Evolutionary conservation across 2,888 invertebrate genomes (phyloP).

Genomic region (Acleris laterana): DNA sequence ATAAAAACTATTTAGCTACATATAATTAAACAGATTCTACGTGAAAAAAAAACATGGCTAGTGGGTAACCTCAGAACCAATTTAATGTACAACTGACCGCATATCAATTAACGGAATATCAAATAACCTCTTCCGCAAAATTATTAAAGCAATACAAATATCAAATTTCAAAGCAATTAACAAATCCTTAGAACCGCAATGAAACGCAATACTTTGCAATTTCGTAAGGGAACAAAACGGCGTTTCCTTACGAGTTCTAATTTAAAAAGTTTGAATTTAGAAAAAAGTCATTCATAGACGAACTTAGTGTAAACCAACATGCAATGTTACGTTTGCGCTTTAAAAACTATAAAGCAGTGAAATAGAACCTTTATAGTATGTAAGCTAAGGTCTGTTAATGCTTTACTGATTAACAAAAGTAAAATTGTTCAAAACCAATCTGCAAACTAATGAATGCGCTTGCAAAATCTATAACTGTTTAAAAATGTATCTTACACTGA

Average conservation of each 20-base stretch:
- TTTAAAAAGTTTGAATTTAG: slow-evolving; percentile 32
- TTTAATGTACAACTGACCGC: background rate
- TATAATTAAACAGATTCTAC: too few species aligned
- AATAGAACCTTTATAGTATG: background rate
- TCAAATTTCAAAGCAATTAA: slow-evolving; percentile 36
- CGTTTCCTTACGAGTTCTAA: slow-evolving; percentile 16
- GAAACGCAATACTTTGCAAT: slow-evolving; percentile 30
- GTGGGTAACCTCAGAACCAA: background rate
- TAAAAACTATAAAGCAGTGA: background rate
- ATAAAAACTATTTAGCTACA: too few species aligned
- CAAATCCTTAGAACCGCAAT: slow-evolving; percentile 27
- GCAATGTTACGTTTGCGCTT: slow-evolving; percentile 4
- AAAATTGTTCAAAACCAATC: slow-evolving; percentile 15
- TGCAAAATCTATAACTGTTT: background rate
- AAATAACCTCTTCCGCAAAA: slow-evolving; percentile 16
- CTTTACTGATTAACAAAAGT: background rate
- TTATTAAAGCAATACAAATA: slow-evolving; percentile 34
- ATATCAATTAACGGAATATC: slow-evolving; percentile 28
- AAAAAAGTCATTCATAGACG: slow-evolving; percentile 31
- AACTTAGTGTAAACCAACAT: slow-evolving; percentile 28
- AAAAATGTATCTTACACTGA: background rate
- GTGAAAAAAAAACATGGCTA: background rate
- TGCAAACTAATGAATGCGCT: background rate
- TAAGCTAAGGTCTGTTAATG: too few species aligned
- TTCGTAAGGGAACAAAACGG: slow-evolving; percentile 18